These are phyloP conservation scores for Leucophenga montana DNA, from an alignment of 2,888 invertebrate genomes.

Conservation along the genomic window DNA sequence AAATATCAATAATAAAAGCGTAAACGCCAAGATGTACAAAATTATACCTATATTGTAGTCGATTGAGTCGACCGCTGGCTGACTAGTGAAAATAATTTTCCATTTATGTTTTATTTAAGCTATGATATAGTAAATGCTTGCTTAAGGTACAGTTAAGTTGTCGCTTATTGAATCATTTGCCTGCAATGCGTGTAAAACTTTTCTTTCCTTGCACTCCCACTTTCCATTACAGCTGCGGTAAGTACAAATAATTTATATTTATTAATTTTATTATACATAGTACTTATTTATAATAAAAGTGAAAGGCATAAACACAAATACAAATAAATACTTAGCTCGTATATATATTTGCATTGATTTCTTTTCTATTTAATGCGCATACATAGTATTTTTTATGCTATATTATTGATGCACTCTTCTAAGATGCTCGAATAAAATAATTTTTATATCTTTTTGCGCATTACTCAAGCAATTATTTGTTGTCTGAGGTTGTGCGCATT, in stretches of 20 bases:
- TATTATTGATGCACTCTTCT: too few species aligned
- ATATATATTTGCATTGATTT: slow-evolving; percentile 1
- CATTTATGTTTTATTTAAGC: too few species aligned
- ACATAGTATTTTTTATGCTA: too few species aligned
- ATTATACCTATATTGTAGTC: too few species aligned
- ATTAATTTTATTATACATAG: not conserved
- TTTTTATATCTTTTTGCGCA: slow-evolving; percentile 8
- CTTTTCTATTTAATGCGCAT: not conserved
- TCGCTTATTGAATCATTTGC: not conserved
- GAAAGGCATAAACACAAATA: slow-evolving; percentile 9
- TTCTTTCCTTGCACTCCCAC: not conserved
- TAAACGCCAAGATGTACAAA: too few species aligned
- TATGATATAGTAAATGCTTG: not conserved
- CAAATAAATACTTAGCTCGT: not conserved
- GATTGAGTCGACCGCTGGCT: too few species aligned
- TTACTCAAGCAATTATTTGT: slow-evolving; percentile 23
- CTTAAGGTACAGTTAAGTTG: too few species aligned
- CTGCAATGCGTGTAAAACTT: not conserved
- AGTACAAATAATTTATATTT: slow-evolving; percentile 14
- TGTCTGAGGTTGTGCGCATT: slow-evolving; percentile 18
- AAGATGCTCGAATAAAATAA: not conserved
- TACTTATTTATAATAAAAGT: not conserved
- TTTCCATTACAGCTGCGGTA: not conserved
- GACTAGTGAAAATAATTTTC: too few species aligned
- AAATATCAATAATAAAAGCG: too few species aligned